phyloP scores from a whole-genome alignment of 2,888 invertebrate genomes.

The Frankliniella fusca region DNA sequence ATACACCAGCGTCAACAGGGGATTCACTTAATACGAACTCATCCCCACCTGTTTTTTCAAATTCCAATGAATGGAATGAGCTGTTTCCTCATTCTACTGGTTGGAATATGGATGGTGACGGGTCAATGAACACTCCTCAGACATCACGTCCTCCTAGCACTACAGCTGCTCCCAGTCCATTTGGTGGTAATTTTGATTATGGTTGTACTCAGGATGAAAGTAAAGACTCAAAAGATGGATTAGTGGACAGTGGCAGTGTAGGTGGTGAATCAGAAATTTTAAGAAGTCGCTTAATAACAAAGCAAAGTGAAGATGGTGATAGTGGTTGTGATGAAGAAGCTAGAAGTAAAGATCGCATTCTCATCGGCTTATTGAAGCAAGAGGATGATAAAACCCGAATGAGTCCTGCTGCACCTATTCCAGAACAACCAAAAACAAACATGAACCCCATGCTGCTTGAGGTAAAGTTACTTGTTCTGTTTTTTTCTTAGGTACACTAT shows the following conservation, averaged over 20 bases:
- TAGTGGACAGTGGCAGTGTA: slow-evolving; percentile 44
- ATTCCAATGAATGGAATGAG: slow-evolving; percentile 45
- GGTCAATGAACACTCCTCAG: slow-evolving; percentile 47
- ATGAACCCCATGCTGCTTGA: slow-evolving; percentile 61
- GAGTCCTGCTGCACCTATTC: slow-evolving; percentile 36
- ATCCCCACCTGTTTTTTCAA: slow-evolving; percentile 36
- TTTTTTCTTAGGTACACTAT: slow-evolving; percentile 29
- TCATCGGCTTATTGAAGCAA: slow-evolving; percentile 60
- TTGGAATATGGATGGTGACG: slow-evolving; percentile 49
- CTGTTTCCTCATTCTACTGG: slow-evolving; percentile 52
- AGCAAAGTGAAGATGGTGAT: slow-evolving; percentile 39
- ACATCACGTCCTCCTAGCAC: slow-evolving; percentile 57
- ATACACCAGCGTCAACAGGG: slow-evolving; percentile 38
- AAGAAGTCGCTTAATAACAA: slow-evolving; percentile 52
- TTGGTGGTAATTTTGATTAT: slow-evolving; percentile 48
- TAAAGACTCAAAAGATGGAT: slow-evolving; percentile 51
- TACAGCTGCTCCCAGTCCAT: slow-evolving; percentile 49
- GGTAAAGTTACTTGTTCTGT: slow-evolving; percentile 48
- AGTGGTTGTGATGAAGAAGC: slow-evolving; percentile 36
- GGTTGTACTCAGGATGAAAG: slow-evolving; percentile 45
- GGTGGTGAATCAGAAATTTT: slow-evolving; percentile 56
- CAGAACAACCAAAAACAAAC: slow-evolving; percentile 34
- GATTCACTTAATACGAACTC: slow-evolving; percentile 43
- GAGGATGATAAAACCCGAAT: slow-evolving; percentile 57
- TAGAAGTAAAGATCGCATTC: slow-evolving; percentile 51